Evolutionary conservation across 2,113 vertebrate genomes (phyloP).

Genomic region (Vidua chalybeata): DNA sequence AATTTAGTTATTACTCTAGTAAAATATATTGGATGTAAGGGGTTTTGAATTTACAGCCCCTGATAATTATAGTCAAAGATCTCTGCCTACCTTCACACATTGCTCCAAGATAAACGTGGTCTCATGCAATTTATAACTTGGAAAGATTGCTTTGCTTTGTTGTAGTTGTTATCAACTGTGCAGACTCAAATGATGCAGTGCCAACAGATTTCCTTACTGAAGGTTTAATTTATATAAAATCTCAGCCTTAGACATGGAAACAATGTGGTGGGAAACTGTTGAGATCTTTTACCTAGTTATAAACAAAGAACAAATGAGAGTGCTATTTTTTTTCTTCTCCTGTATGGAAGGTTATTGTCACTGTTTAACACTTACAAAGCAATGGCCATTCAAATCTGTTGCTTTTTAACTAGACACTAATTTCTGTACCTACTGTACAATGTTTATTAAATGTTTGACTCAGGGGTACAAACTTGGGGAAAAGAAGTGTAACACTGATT

Average conservation of each 20-base stretch:
- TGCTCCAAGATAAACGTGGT: conserved; percentile 8
- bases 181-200: neutral
- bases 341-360: neutral
- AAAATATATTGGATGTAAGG: neutral
- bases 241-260: neutral
- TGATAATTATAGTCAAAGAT: conserved; percentile 53
- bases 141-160: conserved; percentile 38
- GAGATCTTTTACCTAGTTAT: conserved; percentile 22
- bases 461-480: conserved; percentile 77
- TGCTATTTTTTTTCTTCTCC: neutral
- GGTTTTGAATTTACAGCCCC: conserved; percentile 6
- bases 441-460: conserved; percentile 71
- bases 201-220: neutral
- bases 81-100: conserved; percentile 34
- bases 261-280: neutral
- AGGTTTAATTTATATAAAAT: neutral
- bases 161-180: conserved; percentile 8
- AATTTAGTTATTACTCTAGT: conserved; percentile 32
- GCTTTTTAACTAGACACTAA: conserved; percentile 53
- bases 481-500: conserved; percentile 71
- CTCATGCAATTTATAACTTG: conserved; percentile 4
- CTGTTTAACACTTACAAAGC: conserved; percentile 36
- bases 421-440: conserved; percentile 75
- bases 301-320: neutral
- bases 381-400: conserved; percentile 35